A percentile compares a stretch with the other conserved stretches of the same genome.
These are phyloP conservation scores for Zingel zingel DNA, from an alignment of 2,113 vertebrate species.

Conservation along the genomic window DNA sequence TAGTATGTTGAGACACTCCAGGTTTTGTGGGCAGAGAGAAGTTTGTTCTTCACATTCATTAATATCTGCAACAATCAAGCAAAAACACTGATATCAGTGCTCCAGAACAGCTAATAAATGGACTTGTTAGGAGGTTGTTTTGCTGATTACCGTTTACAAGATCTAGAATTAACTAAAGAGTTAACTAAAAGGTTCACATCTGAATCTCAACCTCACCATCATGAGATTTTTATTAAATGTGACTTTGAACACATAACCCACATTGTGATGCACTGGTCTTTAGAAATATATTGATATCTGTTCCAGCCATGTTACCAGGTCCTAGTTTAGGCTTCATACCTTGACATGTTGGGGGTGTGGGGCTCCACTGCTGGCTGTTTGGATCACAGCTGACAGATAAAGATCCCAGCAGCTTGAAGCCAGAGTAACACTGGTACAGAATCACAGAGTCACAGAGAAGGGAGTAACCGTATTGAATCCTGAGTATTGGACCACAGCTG, in stretches of 20 bases:
- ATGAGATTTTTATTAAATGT: not conserved
- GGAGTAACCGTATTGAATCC: constrained; percentile 78
- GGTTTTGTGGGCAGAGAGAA: constrained; percentile 71
- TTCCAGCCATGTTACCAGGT: not conserved
- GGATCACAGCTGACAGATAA: constrained; percentile 80
- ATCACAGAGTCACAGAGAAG: constrained; percentile 78
- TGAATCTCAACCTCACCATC: not conserved
- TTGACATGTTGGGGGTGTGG: constrained; percentile 79
- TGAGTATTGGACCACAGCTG: constrained; percentile 80
- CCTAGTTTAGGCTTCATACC: constrained; percentile 60
- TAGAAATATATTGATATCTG: not conserved
- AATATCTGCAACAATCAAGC: constrained; percentile 72
- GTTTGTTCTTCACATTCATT: constrained; percentile 79
- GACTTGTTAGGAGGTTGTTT: not conserved
- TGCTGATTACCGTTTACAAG: not conserved
- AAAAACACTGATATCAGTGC: not conserved
- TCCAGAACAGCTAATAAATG: not conserved
- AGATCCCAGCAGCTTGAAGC: constrained; percentile 80
- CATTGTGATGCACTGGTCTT: not conserved
- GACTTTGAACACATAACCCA: not conserved
- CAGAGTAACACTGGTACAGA: constrained; percentile 81
- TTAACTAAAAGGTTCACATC: not conserved
- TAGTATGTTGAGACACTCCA: constrained; percentile 78
- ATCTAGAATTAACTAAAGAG: not conserved
- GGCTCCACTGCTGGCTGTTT: constrained; percentile 76